These are phyloP conservation scores for Melikaiella ostensackeni DNA, from an alignment of 2,888 invertebrate genomes.

Conservation along the genomic window DNA sequence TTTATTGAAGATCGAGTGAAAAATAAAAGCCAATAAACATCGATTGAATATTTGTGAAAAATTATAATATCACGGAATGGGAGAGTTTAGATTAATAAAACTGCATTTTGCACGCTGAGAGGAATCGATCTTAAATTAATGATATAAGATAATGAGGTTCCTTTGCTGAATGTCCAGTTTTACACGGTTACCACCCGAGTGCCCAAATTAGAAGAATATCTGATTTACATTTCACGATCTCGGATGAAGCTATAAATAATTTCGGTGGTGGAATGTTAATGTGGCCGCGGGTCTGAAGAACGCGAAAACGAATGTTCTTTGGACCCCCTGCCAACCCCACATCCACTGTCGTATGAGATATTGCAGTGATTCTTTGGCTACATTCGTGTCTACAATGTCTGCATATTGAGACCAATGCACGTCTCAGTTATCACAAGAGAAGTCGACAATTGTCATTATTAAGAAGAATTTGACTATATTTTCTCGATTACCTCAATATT, in stretches of 20 bases:
- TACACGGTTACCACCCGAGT: slow-evolving; percentile 52
- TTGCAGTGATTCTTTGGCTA: slow-evolving; percentile 55
- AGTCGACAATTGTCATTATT: not conserved
- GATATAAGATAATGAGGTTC: slow-evolving; percentile 14
- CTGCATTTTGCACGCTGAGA: slow-evolving; percentile 3
- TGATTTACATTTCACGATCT: slow-evolving; percentile 72
- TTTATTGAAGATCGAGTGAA: not conserved
- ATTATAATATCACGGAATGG: not conserved
- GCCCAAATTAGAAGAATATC: slow-evolving; percentile 71
- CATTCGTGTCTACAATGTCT: slow-evolving; percentile 9
- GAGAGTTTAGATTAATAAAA: slow-evolving; percentile 2
- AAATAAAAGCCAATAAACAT: not conserved
- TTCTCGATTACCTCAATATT: not conserved
- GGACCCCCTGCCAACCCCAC: slow-evolving; percentile 68
- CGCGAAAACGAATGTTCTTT: slow-evolving; percentile 63
- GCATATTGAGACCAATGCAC: slow-evolving; percentile 30
- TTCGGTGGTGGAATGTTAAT: slow-evolving; percentile 73
- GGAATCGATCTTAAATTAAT: slow-evolving; percentile 6
- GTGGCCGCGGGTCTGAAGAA: slow-evolving; percentile 61
- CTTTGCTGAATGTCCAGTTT: slow-evolving; percentile 28
- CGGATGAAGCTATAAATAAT: slow-evolving; percentile 75
- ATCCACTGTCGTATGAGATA: slow-evolving; percentile 61
- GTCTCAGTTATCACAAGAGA: not conserved
- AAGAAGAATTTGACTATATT: not conserved
- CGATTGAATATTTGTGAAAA: not conserved